phyloP scores from a whole-genome alignment of 1,140 invertebrate genomes.

The Aplysia californica region DNA sequence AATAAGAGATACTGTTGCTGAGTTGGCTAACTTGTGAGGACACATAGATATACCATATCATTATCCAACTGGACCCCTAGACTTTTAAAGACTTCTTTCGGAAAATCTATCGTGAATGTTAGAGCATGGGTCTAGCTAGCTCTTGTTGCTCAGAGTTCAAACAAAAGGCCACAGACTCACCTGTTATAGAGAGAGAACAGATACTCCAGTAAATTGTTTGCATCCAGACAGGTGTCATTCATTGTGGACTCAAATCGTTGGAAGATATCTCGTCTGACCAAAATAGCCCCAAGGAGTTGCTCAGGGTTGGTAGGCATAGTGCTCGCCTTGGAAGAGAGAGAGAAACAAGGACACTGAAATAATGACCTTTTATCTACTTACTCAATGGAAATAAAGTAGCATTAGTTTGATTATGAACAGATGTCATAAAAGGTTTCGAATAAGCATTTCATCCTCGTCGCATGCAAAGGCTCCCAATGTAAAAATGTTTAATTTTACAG shows the following conservation, averaged over 20 bases:
- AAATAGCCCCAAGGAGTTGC: conserved; percentile 21
- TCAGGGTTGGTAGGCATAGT: conserved; percentile 27
- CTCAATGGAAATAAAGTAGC: not conserved
- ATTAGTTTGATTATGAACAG: not conserved
- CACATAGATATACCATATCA: too few species aligned
- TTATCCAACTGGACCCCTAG: too few species aligned
- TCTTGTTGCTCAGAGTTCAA: too few species aligned
- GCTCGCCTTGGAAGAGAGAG: not conserved
- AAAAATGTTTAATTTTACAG: not conserved
- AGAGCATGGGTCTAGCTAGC: too few species aligned
- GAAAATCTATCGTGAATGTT: too few species aligned
- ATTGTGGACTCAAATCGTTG: conserved; percentile 28
- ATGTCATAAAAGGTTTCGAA: not conserved
- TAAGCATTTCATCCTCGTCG: too few species aligned
- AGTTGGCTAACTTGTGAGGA: too few species aligned
- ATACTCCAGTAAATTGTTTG: conserved; percentile 24
- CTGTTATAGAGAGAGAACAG: conserved; percentile 29
- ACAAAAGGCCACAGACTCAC: too few species aligned
- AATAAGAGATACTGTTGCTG: too few species aligned
- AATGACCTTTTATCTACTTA: not conserved
- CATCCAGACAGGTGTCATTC: conserved; percentile 27
- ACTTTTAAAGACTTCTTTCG: too few species aligned
- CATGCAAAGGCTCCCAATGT: not conserved
- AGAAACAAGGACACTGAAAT: not conserved
- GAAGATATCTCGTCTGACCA: conserved; percentile 25